Evolutionary conservation across 1,140 invertebrate species (phyloP).

Genomic region (Drosophila pruinosa): DNA sequence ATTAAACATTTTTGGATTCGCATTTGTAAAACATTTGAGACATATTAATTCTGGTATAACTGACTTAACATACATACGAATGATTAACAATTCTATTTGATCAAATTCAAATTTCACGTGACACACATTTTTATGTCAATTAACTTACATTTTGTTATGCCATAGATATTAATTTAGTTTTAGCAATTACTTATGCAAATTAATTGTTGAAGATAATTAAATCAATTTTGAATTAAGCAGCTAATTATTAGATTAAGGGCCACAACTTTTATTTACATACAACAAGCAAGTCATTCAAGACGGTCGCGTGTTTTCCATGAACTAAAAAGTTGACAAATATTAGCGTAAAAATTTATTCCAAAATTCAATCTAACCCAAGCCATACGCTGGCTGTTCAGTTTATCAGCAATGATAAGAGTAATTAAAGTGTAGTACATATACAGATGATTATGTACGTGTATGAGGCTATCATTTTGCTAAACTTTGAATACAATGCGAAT

Average conservation of each 20-base stretch:
- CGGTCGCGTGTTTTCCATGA: neutral
- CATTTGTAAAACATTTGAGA: neutral
- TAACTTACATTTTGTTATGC: constrained; percentile 28
- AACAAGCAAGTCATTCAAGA: constrained; percentile 9
- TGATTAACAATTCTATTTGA: no score
- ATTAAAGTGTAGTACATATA: neutral
- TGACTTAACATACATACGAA: constrained; percentile 1
- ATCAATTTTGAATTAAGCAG: neutral
- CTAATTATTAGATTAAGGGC: constrained; percentile 9
- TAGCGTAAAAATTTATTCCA: constrained; percentile 5
- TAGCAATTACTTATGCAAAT: constrained; percentile 27
- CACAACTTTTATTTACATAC: constrained; percentile 23
- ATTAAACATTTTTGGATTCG: neutral
- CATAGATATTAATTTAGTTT: neutral
- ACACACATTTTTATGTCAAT: constrained; percentile 42
- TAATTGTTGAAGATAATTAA: neutral
- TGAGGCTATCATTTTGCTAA: neutral
- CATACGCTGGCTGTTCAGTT: neutral
- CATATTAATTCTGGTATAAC: neutral
- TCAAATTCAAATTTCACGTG: constrained; percentile 57
- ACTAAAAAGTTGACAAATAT: constrained; percentile 22
- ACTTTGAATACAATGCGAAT: neutral
- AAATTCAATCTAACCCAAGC: neutral
- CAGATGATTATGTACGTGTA: neutral
- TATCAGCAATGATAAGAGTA: constrained; percentile 34